phyloP scores from a whole-genome alignment of 2,888 invertebrate genomes.

The Clusia tigrina region DNA sequence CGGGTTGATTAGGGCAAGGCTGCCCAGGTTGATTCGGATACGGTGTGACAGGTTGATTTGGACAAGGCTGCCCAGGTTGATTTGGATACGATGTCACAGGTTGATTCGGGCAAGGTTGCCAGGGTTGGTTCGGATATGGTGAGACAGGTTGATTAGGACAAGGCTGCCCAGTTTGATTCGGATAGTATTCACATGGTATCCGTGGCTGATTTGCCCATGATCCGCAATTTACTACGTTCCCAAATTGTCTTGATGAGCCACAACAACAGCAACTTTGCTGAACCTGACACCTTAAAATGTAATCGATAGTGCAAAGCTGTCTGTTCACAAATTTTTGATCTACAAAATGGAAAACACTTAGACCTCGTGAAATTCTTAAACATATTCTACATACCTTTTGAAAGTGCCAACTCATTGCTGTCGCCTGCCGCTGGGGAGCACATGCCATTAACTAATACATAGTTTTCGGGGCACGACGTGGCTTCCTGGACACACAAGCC shows the following conservation, averaged over 20 bases:
- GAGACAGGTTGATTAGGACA: not conserved
- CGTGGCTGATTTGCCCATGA: no score
- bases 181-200: no score
- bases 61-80: not conserved
- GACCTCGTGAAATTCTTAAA: no score
- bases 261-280: not conserved
- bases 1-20: not conserved
- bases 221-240: not conserved
- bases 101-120: not conserved
- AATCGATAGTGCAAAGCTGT: constrained; percentile 15
- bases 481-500: constrained; percentile 19
- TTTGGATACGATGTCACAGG: not conserved
- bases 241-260: not conserved
- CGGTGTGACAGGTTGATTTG: not conserved
- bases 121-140: not conserved
- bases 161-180: no score
- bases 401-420: not conserved
- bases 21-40: not conserved
- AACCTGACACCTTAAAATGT: constrained; percentile 9
- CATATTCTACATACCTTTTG: no score
- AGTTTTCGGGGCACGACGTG: constrained; percentile 28
- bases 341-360: constrained; percentile 8
- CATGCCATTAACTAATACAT: constrained; percentile 31
- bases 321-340: constrained; percentile 25
- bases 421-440: constrained; percentile 25